Evolutionary conservation across 2,113 vertebrate genomes (phyloP), one percentile per base, ranked within the genome.

Genomic region (Rhombomys opimus): DNA sequence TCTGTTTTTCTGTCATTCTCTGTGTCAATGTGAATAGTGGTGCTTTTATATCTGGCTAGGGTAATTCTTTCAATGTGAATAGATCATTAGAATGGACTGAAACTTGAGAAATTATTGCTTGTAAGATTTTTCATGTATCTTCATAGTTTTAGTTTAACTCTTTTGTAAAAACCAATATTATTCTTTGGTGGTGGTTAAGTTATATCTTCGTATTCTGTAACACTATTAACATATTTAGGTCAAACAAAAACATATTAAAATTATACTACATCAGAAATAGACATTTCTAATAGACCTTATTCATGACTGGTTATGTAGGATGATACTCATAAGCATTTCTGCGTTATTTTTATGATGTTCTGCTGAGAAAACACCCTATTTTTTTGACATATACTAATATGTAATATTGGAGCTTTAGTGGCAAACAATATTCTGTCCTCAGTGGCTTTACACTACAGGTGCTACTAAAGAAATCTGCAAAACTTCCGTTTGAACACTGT

Each of bases 21-120:
- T 84, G 35, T 57, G 23, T 4, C 2, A 54, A 0, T n/a, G 27
- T 85, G 75, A 73, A 59, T 17, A 57, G 9, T 70, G 23, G 25
- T 90, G 70, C 50, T 65, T 82, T 2, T 68, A 17, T 12, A 41
- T 32, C 52, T 52, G 11, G 46, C 72, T 41, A 75, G 82, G 72
- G 73, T 35, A 52, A 38, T 80, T 91, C 41, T 88, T 41, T 91
- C n/a, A 63, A 14, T 0, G 0, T 54, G 35, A 38, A 35, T 17
- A 89, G 82, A 67, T 57, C 6, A 35, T 12, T 86, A 35, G 54
- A 61, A 87, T 90, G 46, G 75, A 46, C 23, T 78, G 27, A 90
- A 95, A 87, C 67, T 65, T 93, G 50, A 89, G 75, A 94, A 94
- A 87, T 97, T 96, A 41, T 57, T 97, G 57, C 84, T 95, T 73